phyloP scores from a whole-genome alignment of 92 coral and sea anemone species.

The Blastomussa wellsi region DNA sequence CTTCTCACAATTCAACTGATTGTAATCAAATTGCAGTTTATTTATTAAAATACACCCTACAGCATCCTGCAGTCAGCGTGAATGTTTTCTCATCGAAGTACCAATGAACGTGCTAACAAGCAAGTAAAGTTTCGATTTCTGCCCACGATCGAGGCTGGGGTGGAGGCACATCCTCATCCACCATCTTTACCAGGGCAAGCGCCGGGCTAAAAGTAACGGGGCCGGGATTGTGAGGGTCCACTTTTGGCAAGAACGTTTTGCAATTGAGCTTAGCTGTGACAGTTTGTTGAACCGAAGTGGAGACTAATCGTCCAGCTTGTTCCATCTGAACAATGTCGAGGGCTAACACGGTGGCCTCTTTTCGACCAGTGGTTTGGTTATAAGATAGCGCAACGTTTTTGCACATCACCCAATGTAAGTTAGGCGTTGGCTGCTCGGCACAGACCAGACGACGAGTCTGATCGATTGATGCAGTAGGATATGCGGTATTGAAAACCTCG shows the following conservation, averaged over 20 bases:
- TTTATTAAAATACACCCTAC: not conserved
- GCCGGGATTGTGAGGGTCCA: conserved; percentile 34
- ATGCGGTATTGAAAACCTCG: conserved; percentile 20
- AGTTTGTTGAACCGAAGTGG: conserved; percentile 45
- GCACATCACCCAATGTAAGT: conserved; percentile 36
- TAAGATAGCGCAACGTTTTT: conserved; percentile 28
- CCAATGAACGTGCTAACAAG: not conserved
- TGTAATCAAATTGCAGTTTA: not conserved
- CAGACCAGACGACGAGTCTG: conserved; percentile 39
- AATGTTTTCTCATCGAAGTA: not conserved
- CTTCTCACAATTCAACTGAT: not conserved
- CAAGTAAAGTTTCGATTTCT: conserved; percentile 29
- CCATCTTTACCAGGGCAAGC: conserved; percentile 45
- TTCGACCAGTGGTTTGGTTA: conserved; percentile 22
- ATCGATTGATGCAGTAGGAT: conserved; percentile 28
- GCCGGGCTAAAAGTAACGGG: conserved; percentile 31
- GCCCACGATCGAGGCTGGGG: conserved; percentile 55
- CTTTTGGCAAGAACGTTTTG: conserved; percentile 22
- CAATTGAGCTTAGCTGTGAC: conserved; percentile 44
- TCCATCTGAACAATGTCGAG: conserved; percentile 33
- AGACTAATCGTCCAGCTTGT: conserved; percentile 28
- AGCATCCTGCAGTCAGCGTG: not conserved
- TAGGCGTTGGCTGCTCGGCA: conserved; percentile 27
- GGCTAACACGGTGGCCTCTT: conserved; percentile 27
- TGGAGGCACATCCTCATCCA: conserved; percentile 32